These are phyloP conservation scores for Cataglyphis albicans DNA, from an alignment of 2,888 invertebrate genomes.

Conservation along the genomic window DNA sequence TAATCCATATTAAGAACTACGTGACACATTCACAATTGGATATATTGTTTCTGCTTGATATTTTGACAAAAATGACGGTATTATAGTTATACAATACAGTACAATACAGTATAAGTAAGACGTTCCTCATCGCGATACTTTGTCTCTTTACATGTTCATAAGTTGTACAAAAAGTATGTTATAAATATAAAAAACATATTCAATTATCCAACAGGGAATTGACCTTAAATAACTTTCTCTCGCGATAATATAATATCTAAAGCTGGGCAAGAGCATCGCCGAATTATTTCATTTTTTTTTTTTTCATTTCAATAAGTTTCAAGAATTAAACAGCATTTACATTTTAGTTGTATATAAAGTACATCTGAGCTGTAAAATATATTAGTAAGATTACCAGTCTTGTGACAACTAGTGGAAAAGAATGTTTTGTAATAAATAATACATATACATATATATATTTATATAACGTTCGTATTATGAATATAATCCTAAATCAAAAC, in stretches of 20 bases:
- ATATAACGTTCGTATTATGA: not conserved
- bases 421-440: slow-evolving; percentile 34
- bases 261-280: slow-evolving; percentile 27
- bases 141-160: slow-evolving; percentile 39
- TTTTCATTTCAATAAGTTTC: not conserved
- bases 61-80: slow-evolving; percentile 20
- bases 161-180: slow-evolving; percentile 60
- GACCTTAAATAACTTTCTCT: slow-evolving; percentile 40
- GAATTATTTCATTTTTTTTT: slow-evolving; percentile 26
- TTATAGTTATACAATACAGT: slow-evolving; percentile 33
- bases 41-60: slow-evolving; percentile 43
- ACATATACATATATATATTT: slow-evolving; percentile 13
- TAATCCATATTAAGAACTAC: not conserved
- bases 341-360: slow-evolving; percentile 1
- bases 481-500: slow-evolving; percentile 11
- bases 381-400: not conserved
- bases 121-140: slow-evolving; percentile 25
- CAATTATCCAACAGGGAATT: slow-evolving; percentile 45
- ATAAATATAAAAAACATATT: slow-evolving; percentile 64
- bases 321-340: slow-evolving; percentile 7
- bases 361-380: not conserved
- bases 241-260: slow-evolving; percentile 38
- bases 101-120: slow-evolving; percentile 30
- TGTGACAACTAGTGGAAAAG: slow-evolving; percentile 7
- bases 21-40: slow-evolving; percentile 12